Evolutionary conservation across 2,888 invertebrate genomes (phyloP), one percentile per base, ranked within the genome.

Genomic region (Epirrita christyi): DNA sequence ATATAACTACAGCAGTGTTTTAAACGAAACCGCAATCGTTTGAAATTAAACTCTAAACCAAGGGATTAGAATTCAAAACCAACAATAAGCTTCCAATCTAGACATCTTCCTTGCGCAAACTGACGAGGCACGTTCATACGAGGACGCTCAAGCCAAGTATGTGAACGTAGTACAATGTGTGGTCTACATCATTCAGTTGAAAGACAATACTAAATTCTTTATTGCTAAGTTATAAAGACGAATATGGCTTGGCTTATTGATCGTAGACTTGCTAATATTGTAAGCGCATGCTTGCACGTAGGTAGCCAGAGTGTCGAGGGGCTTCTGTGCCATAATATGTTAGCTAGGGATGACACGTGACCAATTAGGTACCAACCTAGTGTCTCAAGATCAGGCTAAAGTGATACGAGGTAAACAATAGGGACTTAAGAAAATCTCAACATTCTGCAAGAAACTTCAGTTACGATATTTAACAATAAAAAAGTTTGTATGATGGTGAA

Each of bases 231-330:
- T 38, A 51, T 61, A 67, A 61, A 49, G 59, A 37, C 45, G 40
- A 60, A 60, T 55, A 63, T 63, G 37, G 59, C 40, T 11, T 52
- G 54, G 46, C 41, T 10, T 53, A 55, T 59, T 42, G 56, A 21
- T 49, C 14, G 46, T 53, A 14, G 56, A 56, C 57, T 52, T 27
- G 59, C 44, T 43, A 60, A 61, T 55, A 54, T 61, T 61, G 61
- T 59, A 45, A 55, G 56, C 61, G 64, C 63, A 68, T 66, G 62
- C 53, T 63, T 68, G 63, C 68, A 68, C 68, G 68, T 68, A 62
- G 60, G 40, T 46, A 60, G 46, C 60, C 48, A 55, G 55, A 61
- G 64, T 64, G 64, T 63, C 58, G 63, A 63, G 58, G 63, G 63
- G 63, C 64, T 63, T 67, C 64, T 63, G 59, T 59, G 60, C 62